These are phyloP conservation scores for Passerculus sandwichensis DNA, from an alignment of 2,797 vertebrate species.

Conservation along the genomic window DNA sequence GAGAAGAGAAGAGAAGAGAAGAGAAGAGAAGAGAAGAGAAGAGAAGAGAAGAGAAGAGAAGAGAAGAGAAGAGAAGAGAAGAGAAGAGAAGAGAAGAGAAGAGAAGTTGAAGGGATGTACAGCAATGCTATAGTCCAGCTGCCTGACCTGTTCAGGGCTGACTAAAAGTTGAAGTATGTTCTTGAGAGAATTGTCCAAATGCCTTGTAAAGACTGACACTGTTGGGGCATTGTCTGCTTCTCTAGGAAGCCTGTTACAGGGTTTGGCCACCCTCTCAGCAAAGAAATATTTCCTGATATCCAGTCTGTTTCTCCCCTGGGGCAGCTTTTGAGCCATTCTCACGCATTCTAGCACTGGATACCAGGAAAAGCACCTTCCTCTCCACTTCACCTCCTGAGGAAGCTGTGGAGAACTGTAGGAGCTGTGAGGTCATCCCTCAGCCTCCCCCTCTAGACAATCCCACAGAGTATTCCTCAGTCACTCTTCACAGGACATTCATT, in stretches of 20 bases:
- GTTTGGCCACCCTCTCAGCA: background rate
- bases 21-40: no score
- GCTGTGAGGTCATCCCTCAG: rapidly evolving
- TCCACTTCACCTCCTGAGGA: background rate
- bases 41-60: no score
- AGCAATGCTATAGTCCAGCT: background rate
- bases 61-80: rapidly evolving
- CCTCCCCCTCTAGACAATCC: background rate
- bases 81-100: background rate
- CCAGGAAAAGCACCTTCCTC: background rate
- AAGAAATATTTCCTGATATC: background rate
- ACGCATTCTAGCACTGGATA: rapidly evolving
- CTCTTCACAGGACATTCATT: background rate
- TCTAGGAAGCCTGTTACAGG: background rate
- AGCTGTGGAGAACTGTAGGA: background rate
- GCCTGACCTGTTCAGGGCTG: background rate
- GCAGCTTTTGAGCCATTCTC: background rate
- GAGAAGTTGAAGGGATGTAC: rapidly evolving
- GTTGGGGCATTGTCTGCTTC: rapidly evolving
- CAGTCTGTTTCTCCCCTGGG: background rate
- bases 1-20: background rate
- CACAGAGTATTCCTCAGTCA: background rate
- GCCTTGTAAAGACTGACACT: background rate
- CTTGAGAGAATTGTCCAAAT: background rate
- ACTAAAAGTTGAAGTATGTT: background rate